phyloP scores from a whole-genome alignment of 2,113 vertebrate species.

The Rhinopomastus cyanomelas region DNA sequence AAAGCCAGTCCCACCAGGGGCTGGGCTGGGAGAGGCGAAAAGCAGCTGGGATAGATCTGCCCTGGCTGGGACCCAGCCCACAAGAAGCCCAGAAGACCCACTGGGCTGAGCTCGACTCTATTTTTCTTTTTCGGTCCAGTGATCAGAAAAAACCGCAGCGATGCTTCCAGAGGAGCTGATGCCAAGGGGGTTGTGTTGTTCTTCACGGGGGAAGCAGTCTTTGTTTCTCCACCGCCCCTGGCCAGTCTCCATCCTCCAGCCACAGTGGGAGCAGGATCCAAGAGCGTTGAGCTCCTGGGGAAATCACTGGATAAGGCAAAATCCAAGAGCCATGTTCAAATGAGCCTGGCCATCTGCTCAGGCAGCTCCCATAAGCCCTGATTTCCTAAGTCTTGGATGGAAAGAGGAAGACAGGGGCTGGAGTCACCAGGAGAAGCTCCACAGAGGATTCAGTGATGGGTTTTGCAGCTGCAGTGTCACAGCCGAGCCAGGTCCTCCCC shows the following conservation, averaged over 20 bases:
- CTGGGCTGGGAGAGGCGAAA: background rate
- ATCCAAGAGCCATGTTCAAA: background rate
- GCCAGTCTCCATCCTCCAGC: background rate
- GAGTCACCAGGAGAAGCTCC: background rate
- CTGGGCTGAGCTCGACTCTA: background rate
- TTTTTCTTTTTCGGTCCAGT: background rate
- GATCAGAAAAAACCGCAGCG: background rate
- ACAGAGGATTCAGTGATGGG: background rate
- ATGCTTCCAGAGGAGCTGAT: background rate
- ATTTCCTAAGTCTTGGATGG: background rate
- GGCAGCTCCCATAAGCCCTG: background rate
- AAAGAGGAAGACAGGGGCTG: rapidly evolving
- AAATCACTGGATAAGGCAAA: background rate
- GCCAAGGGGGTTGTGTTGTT: background rate
- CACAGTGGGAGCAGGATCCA: background rate
- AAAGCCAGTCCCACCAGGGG: background rate
- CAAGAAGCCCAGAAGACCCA: background rate
- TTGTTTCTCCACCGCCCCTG: background rate
- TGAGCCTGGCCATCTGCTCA: background rate
- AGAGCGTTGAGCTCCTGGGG: rapidly evolving
- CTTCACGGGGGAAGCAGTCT: background rate
- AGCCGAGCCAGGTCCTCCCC: background rate
- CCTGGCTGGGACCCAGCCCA: background rate
- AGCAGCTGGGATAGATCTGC: background rate
- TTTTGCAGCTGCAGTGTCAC: slow-evolving; percentile 12